These are phyloP conservation scores for Coilia nasus DNA, from an alignment of 2,797 vertebrate genomes.

Conservation along the genomic window DNA sequence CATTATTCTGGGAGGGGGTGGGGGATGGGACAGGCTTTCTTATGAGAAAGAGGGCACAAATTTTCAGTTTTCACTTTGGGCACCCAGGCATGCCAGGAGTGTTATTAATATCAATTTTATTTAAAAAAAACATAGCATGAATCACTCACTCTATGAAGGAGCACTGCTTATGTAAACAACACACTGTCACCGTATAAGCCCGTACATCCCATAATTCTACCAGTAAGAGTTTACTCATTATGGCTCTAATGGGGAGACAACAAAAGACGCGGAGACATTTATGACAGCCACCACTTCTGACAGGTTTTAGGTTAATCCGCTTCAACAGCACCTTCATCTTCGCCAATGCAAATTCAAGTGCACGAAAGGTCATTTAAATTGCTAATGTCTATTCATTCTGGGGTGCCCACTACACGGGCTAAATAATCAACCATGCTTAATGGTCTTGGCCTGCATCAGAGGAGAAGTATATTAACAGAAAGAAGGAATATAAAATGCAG, in stretches of 20 bases:
- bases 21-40: not conserved
- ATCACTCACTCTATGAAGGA: not conserved
- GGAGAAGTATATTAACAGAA: slow-evolving; percentile 41
- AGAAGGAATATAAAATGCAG: slow-evolving; percentile 42
- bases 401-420: slow-evolving; percentile 20
- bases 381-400: slow-evolving; percentile 32
- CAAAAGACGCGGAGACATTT: not conserved
- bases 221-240: not conserved
- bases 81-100: not conserved
- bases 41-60: not conserved
- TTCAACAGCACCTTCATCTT: not conserved
- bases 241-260: not conserved
- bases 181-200: not conserved
- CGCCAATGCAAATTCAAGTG: slow-evolving; percentile 8
- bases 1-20: not conserved
- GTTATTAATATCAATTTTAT: not conserved
- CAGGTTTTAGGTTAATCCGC: slow-evolving; percentile 16
- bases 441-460: slow-evolving; percentile 38
- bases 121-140: not conserved
- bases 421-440: slow-evolving; percentile 36
- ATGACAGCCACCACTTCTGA: not conserved
- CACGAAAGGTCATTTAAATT: slow-evolving; percentile 37
- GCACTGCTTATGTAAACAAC: not conserved
- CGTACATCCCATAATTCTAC: not conserved
- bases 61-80: not conserved